phyloP scores from a whole-genome alignment of 2,113 vertebrate species.

The Cololabis saira region DNA sequence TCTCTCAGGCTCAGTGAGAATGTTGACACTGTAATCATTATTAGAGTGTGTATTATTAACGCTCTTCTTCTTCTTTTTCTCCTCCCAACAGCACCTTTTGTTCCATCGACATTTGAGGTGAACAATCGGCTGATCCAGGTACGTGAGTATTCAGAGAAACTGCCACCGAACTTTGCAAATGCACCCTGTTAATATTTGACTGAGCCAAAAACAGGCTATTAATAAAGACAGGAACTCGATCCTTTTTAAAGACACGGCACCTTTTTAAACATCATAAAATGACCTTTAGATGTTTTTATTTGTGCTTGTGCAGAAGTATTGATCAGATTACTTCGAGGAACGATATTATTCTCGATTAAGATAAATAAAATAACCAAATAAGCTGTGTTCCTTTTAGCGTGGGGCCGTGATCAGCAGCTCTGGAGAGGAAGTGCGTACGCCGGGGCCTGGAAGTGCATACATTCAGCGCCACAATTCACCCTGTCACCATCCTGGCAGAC shows the following conservation, averaged over 20 bases:
- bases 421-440: slow-evolving; percentile 55
- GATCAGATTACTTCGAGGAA: too few relatives aligned
- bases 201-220: slow-evolving; percentile 54
- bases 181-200: slow-evolving; percentile 45
- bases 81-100: slow-evolving; percentile 25
- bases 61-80: background rate
- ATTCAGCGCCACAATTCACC: too few relatives aligned
- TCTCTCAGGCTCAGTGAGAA: background rate
- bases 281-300: too few relatives aligned
- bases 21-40: background rate
- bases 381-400: slow-evolving; percentile 6
- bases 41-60: background rate
- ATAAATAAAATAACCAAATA: background rate
- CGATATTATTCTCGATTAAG: background rate
- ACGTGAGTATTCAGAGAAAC: slow-evolving; percentile 50
- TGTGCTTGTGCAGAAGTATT: too few relatives aligned
- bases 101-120: slow-evolving; percentile 14
- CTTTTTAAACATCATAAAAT: background rate
- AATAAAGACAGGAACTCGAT: slow-evolving; percentile 28
- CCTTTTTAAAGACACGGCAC: slow-evolving; percentile 33
- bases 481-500: too few relatives aligned
- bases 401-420: slow-evolving; percentile 9
- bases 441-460: too few relatives aligned
- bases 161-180: slow-evolving; percentile 47
- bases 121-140: slow-evolving; percentile 49